Conservation (phyloP, 2,888 invertebrate species). For the Chaetogeoica ovagalla region DNA sequence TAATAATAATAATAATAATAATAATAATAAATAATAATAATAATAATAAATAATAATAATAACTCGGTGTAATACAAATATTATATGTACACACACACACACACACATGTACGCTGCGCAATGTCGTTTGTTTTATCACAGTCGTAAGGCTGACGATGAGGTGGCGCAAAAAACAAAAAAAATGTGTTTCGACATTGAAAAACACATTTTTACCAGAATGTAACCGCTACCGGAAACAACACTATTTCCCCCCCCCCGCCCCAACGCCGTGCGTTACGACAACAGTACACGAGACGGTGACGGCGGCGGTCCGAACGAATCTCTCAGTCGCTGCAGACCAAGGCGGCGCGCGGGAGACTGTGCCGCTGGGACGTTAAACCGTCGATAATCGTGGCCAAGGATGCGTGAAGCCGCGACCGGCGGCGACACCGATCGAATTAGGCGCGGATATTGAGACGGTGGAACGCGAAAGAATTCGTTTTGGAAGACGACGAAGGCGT, state of each 20-base stretch:
- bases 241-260: background rate
- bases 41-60: too few species aligned
- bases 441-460: slow-evolving; percentile 23
- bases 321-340: background rate
- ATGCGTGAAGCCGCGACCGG: slow-evolving; percentile 7
- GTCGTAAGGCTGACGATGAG: background rate
- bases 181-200: background rate
- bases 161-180: background rate
- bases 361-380: slow-evolving; percentile 35
- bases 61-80: too few species aligned
- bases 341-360: background rate
- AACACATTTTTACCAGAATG: background rate
- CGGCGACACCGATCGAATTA: slow-evolving; percentile 14
- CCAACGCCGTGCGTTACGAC: too few species aligned
- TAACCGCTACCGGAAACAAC: background rate
- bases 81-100: too few species aligned
- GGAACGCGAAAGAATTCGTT: slow-evolving; percentile 40
- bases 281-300: too few species aligned
- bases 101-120: too few species aligned
- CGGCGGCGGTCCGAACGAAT: background rate
- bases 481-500: slow-evolving; percentile 26
- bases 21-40: too few species aligned
- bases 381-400: slow-evolving; percentile 48
- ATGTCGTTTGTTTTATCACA: background rate
- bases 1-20: too few species aligned